These are phyloP conservation scores for Ceyx melanurus DNA, from an alignment of 2,113 vertebrate species.

Conservation along the genomic window DNA sequence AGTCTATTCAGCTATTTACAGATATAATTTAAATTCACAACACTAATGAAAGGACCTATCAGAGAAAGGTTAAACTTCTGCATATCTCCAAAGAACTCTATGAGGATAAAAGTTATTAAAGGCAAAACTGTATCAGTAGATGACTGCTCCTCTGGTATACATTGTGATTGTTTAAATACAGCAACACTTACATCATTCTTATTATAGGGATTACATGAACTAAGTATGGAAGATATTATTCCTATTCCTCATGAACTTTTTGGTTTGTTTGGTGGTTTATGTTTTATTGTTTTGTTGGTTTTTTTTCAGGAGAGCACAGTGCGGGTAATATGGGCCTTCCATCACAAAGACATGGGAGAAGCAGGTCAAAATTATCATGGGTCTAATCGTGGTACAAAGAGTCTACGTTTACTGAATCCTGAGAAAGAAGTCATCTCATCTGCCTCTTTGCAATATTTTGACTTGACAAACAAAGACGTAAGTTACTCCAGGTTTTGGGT, in stretches of 20 bases:
- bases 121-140: not conserved
- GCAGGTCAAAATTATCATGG: slow-evolving; percentile 82
- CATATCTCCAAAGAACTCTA: not conserved
- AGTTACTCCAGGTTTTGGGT: slow-evolving; percentile 62
- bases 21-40: not conserved
- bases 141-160: not conserved
- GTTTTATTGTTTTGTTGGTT: too few species aligned
- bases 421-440: slow-evolving; percentile 64
- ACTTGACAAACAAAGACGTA: slow-evolving; percentile 83
- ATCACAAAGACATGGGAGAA: slow-evolving; percentile 78
- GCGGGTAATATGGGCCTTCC: slow-evolving; percentile 88
- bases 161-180: not conserved
- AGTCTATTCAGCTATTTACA: not conserved
- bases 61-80: not conserved
- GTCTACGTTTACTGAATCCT: slow-evolving; percentile 83
- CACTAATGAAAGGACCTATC: not conserved
- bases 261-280: not conserved
- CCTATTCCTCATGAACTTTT: not conserved
- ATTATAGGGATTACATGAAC: not conserved
- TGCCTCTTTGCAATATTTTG: slow-evolving; percentile 69
- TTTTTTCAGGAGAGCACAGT: slow-evolving; percentile 81
- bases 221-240: not conserved
- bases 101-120: not conserved
- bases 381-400: slow-evolving; percentile 82
- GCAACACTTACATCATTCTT: not conserved